A percentile compares a stretch with the other conserved stretches of the same genome.
Evolutionary conservation across 2,888 invertebrate species (phyloP).

Genomic region (Cepaea hortensis): DNA sequence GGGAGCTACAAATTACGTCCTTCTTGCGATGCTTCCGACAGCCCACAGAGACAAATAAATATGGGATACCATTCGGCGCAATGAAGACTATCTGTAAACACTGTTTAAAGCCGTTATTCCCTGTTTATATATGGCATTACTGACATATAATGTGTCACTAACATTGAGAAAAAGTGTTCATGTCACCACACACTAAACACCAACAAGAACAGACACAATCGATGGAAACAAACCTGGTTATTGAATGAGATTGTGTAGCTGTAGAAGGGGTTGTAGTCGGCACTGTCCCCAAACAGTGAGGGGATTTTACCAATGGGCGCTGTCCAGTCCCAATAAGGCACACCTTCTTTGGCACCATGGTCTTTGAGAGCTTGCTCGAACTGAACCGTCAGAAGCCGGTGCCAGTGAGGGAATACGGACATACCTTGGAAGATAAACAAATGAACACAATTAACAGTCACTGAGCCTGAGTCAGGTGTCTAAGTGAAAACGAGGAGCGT

Average conservation of each 20-base stretch:
- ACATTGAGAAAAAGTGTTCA: no score
- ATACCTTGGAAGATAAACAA: slow-evolving; percentile 43
- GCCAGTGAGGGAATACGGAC: slow-evolving; percentile 58
- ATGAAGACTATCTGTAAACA: no score
- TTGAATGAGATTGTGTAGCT: slow-evolving; percentile 48
- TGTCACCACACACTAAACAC: no score
- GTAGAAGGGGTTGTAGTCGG: slow-evolving; percentile 52
- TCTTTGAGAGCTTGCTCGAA: slow-evolving; percentile 50
- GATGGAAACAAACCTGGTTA: slow-evolving; percentile 1
- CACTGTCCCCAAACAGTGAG: slow-evolving; percentile 47
- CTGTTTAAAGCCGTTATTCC: no score
- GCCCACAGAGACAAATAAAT: no score
- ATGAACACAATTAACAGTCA: background rate
- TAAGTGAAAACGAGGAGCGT: background rate
- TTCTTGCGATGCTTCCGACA: no score
- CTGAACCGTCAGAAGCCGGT: slow-evolving; percentile 55
- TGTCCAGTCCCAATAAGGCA: slow-evolving; percentile 60
- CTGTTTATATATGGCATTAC: no score
- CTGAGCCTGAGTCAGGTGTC: background rate
- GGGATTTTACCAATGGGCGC: slow-evolving; percentile 50
- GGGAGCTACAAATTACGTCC: no score
- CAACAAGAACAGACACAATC: no score
- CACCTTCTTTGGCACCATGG: slow-evolving; percentile 52
- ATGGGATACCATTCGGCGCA: no score
- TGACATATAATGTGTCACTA: no score